phyloP scores from a whole-genome alignment of 2,888 invertebrate genomes.

The Sesamia inferens region DNA sequence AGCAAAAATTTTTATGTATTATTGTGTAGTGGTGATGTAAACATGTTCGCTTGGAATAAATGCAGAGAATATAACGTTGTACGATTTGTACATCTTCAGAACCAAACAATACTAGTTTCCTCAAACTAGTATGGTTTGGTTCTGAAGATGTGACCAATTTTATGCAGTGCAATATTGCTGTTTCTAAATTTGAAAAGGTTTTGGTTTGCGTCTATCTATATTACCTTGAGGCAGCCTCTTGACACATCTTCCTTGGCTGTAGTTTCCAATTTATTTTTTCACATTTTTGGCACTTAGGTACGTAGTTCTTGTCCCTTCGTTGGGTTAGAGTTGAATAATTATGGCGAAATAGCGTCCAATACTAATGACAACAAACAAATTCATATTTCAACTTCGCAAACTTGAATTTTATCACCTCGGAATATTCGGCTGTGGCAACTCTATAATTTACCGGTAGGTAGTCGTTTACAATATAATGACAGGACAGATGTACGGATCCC shows the following conservation, averaged over 20 bases:
- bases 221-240: not conserved
- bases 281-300: not conserved
- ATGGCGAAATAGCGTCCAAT: not conserved
- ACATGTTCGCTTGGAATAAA: not conserved
- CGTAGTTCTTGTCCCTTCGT: not conserved
- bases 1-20: not conserved
- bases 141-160: not conserved
- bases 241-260: conserved; percentile 4
- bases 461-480: conserved; percentile 71
- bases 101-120: no score
- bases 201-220: not conserved
- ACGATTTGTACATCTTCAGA: not conserved
- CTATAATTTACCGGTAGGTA: conserved; percentile 66
- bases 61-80: not conserved
- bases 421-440: conserved; percentile 30
- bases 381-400: not conserved
- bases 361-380: not conserved
- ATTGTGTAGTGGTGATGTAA: not conserved
- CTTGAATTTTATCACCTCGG: conserved; percentile 18
- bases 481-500: conserved; percentile 75
- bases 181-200: not conserved
- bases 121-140: not conserved
- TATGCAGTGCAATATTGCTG: not conserved
- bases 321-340: not conserved
- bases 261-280: not conserved